These are phyloP conservation scores for Sialia sialis DNA, from an alignment of 2,113 vertebrate species.

Conservation along the genomic window DNA sequence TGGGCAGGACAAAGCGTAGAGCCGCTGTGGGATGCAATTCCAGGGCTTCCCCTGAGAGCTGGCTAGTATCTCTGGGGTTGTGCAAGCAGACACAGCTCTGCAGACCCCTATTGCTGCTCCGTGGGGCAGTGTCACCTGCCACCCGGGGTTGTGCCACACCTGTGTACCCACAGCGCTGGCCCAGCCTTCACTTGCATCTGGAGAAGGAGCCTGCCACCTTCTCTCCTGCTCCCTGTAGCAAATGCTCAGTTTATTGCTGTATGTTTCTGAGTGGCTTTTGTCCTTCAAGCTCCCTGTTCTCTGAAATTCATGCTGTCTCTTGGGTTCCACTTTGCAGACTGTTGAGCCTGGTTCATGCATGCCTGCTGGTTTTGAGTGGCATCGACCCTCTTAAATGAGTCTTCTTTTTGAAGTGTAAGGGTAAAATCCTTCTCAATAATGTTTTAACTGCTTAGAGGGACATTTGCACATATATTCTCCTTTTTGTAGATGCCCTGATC, in stretches of 20 bases:
- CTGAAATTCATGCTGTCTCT: constrained; percentile 65
- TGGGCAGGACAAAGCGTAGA: rapidly evolving
- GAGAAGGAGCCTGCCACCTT: neutral
- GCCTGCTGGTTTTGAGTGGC: constrained; percentile 66
- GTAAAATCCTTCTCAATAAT: constrained; percentile 67
- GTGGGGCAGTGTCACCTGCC: neutral
- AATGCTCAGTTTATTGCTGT: constrained; percentile 44
- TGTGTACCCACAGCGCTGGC: neutral
- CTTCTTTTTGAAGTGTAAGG: constrained; percentile 68
- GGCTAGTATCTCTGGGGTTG: rapidly evolving
- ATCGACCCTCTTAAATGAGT: constrained; percentile 66
- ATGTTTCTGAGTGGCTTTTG: constrained; percentile 59
- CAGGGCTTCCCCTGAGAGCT: neutral
- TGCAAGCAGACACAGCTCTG: neutral
- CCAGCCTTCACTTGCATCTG: neutral
- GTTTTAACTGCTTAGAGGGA: constrained; percentile 63
- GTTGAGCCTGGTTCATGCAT: constrained; percentile 69
- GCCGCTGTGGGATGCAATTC: rapidly evolving
- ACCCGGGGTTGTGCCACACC: neutral
- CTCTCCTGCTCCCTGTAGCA: neutral
- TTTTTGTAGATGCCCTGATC: constrained; percentile 5
- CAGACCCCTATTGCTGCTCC: neutral
- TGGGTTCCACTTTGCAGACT: constrained; percentile 67
- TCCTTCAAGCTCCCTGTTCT: constrained; percentile 65
- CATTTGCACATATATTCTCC: constrained; percentile 35